A percentile compares a stretch with the other conserved stretches of the same genome.
Conservation (phyloP, 2,797 vertebrate species). For the Momotus momota region DNA sequence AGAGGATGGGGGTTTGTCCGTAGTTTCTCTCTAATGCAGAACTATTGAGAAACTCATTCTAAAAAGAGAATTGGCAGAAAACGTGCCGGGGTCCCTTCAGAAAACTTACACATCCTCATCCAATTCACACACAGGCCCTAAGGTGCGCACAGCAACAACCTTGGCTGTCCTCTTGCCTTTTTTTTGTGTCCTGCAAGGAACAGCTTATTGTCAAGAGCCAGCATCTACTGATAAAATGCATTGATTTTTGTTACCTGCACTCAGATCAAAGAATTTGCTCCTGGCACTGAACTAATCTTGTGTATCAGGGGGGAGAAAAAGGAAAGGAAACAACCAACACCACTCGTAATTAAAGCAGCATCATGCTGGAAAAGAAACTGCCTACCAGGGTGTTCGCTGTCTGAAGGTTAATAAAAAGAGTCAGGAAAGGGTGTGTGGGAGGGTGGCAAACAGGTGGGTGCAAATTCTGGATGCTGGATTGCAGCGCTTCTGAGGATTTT, state of each 20-base stretch:
- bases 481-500: neutral
- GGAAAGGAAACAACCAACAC: neutral
- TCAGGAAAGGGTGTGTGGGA: neutral
- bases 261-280: neutral
- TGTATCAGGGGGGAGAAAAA: accelerated
- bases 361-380: neutral
- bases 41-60: neutral
- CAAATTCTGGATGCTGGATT: neutral
- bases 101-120: neutral
- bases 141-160: neutral
- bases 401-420: neutral
- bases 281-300: neutral
- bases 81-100: neutral
- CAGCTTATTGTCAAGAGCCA: neutral
- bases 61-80: neutral
- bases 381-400: neutral
- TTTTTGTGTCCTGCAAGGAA: neutral
- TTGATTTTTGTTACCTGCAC: neutral
- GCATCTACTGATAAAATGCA: neutral
- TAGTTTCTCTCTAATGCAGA: neutral
- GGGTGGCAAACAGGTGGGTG: neutral
- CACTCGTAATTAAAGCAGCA: neutral
- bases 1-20: accelerated
- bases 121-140: neutral
- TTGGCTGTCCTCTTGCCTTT: neutral